Base-by-base conservation (phyloP, 2,113 vertebrate genomes). In the Chloroceryle aenea region DNA sequence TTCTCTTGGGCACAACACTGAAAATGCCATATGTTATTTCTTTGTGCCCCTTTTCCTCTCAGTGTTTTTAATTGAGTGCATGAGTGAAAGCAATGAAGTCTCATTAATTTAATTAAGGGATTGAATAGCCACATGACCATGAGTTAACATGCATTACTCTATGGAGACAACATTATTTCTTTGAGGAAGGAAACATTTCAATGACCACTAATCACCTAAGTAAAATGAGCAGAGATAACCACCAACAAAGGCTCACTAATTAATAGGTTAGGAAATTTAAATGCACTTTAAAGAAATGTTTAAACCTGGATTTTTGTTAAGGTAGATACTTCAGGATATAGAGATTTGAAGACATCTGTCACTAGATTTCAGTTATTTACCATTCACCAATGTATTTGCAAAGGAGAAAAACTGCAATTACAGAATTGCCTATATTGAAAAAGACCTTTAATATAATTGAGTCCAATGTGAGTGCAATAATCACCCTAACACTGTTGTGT, bases 41-140 rank as follows among this genome's bases (percentile, higher is more conserved):
- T 76, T 91, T 64, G 50, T 90, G 29, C 52, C n/a, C 34, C 78
- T 72, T 34, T 52, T 29, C 38, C 30, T 85, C 83, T 90, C 47
- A 50, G 56, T 4, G 2, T 95, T 95, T 95, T 95, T 76, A 81
- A 93, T 83, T 93, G 71, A 10, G 71, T 97, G 42, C 52, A 95
- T 92, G 38, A 95, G 55, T 88, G 26, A 95, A 95, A 97, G 75
- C 19, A 93, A 58, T 89, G 64, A 95, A 94, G 45, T 95, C 69
- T 97, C 89, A 96, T 95, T 97, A 97, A 97, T 97, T 96, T 95
- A 96, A 98, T 97, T 94, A 98, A 94, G 95, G 38, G 16, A 93
- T 82, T 81, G 78, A 80, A 90, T 82, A 30, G 30, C 36, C 62
- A 93, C 32, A 69, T 89, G 50, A 86, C 55, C 52, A 64, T 91